These are phyloP conservation scores for Drosophila pseudoobscura DNA, from an alignment of 1,140 invertebrate genomes.

Conservation along the genomic window DNA sequence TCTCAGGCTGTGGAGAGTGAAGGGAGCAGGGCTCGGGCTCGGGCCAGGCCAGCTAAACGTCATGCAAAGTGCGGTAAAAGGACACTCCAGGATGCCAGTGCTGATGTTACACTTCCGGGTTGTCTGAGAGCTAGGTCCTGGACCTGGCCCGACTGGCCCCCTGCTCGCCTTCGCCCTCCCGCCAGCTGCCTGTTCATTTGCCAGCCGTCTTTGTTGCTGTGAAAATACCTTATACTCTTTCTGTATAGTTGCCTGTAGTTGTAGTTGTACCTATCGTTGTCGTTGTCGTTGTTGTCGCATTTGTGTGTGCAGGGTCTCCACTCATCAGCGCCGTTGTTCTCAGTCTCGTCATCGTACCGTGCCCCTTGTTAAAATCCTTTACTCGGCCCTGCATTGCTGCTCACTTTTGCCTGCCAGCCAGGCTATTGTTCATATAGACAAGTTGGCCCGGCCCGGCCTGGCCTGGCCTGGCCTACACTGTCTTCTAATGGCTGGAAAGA, in stretches of 20 bases:
- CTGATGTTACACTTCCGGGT: constrained; percentile 77
- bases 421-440: constrained; percentile 64
- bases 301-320: constrained; percentile 37
- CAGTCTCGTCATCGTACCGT: constrained; percentile 41
- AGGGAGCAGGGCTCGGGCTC: constrained; percentile 36
- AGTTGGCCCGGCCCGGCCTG: constrained; percentile 52
- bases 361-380: constrained; percentile 56
- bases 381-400: constrained; percentile 48
- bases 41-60: constrained; percentile 62
- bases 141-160: not conserved
- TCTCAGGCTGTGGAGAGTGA: constrained; percentile 23
- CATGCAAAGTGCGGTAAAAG: constrained; percentile 76
- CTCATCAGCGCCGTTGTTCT: constrained; percentile 50
- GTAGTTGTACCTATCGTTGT: too few species aligned
- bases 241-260: constrained; percentile 46
- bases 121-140: constrained; percentile 22
- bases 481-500: constrained; percentile 48
- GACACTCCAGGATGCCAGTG: constrained; percentile 77
- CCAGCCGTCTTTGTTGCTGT: constrained; percentile 64
- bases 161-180: not conserved
- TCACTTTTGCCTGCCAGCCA: constrained; percentile 58
- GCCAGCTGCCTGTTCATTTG: constrained; percentile 61
- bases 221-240: constrained; percentile 59
- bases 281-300: too few species aligned
- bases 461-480: constrained; percentile 39